These are phyloP conservation scores for Lagodon rhomboides DNA, from an alignment of 2,797 vertebrate species.

Conservation along the genomic window DNA sequence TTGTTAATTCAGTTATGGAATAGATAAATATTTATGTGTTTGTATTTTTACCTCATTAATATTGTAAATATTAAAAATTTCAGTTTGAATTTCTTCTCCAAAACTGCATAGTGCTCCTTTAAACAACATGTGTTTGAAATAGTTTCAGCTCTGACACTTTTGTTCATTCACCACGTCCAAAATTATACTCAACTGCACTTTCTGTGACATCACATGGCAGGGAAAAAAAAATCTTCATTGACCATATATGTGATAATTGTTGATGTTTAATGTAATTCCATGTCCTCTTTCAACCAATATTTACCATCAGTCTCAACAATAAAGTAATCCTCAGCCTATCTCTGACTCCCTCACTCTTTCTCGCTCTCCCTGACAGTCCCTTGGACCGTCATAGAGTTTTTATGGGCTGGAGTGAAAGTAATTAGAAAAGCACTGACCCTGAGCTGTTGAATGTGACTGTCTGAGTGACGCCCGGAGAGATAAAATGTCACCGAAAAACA, in stretches of 20 bases:
- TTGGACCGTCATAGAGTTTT: not conserved
- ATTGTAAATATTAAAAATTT: too few species aligned
- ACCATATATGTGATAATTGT: not conserved
- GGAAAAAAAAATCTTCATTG: not conserved
- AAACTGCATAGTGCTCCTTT: too few species aligned
- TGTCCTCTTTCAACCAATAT: not conserved
- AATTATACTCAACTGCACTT: not conserved
- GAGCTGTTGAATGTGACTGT: slow-evolving; percentile 14
- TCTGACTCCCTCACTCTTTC: not conserved
- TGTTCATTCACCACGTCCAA: not conserved
- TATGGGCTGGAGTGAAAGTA: slow-evolving; percentile 7
- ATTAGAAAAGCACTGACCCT: slow-evolving; percentile 24
- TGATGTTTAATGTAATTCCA: too few species aligned
- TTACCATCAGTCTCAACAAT: not conserved
- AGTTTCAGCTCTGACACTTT: not conserved
- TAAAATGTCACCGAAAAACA: slow-evolving; percentile 32
- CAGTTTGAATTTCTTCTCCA: too few species aligned
- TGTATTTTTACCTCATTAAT: too few species aligned
- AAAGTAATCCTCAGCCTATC: not conserved
- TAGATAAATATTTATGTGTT: too few species aligned
- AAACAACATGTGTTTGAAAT: not conserved
- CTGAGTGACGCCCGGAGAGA: slow-evolving; percentile 25
- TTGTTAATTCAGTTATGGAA: too few species aligned
- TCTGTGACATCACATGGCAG: not conserved
- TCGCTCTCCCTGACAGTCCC: not conserved